Base-by-base conservation (phyloP, 2,797 vertebrate genomes). In the Balearica regulorum region DNA sequence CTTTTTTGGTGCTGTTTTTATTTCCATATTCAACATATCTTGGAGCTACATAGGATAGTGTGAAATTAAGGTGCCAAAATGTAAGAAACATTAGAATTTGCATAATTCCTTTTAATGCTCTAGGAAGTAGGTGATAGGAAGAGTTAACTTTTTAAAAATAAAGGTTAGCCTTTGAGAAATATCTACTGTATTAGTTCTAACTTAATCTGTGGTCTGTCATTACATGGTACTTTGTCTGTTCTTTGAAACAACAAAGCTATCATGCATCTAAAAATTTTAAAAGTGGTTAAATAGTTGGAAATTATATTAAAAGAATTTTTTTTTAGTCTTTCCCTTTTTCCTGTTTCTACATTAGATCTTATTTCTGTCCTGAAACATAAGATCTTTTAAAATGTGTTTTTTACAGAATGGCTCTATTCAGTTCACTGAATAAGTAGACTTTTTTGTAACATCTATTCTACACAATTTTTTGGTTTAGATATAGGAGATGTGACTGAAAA, bases 331-430 rank as follows among this genome's bases (percentile, higher is more conserved):
- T 65, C 54, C 18, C 29, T 57, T 89, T 95, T 79, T 75, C 65
- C 53, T 65, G 41, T 96, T 96, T 96, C 83, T 93, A 58, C 60
- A 71, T 66, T 92, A 94, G 94, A 91, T 96, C 68, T 87, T 90
- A 80, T 92, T 95, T 97, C 66, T 95, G 96, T 22, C 75, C 79
- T 96, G 94, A 96, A 97, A 96, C 53, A 84, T 87, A 96, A 98
- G 97, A 97, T 97, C 95, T 97, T 39, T 97, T 72, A 96, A 95
- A 96, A 93, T 90, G 14, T 26, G 1, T 77, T 91, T 88, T 87
- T 68, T 60, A 72, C 39, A 90, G 78, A 96, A 58, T 87, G 55
- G 26, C 22, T 94, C 58, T 97, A 44, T 96, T 98, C 89, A 94
- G 55, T 94, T 86, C 89, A 94, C 73, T 73, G 83, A 90, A 91